Percentiles rank a stretch among this genome's conserved stretches.
These are phyloP conservation scores for Ammodytes dubius DNA, from an alignment of 2,113 vertebrate species.

Conservation along the genomic window DNA sequence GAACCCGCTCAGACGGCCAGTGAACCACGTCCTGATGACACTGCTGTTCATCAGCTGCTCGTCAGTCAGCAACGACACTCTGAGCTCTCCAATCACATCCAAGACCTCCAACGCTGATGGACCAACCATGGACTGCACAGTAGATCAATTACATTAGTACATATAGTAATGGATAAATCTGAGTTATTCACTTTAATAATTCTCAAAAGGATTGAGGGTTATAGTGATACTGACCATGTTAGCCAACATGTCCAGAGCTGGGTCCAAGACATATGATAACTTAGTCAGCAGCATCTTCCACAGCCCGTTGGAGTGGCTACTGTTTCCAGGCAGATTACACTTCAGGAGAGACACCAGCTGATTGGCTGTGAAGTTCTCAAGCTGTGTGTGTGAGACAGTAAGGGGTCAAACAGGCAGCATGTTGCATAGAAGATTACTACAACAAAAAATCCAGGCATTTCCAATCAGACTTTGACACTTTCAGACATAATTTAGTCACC, in stretches of 20 bases:
- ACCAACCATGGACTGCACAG: conserved; percentile 45
- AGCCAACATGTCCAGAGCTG: conserved; percentile 73
- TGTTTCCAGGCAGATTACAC: conserved; percentile 72
- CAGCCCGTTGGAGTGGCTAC: conserved; percentile 59
- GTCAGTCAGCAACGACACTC: conserved; percentile 60
- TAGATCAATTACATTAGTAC: not conserved
- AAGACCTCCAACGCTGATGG: conserved; percentile 58
- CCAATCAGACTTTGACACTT: not conserved
- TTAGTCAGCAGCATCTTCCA: conserved; percentile 81
- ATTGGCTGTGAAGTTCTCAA: conserved; percentile 67
- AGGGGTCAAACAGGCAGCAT: not conserved
- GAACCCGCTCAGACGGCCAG: conserved; percentile 57
- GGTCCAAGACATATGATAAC: conserved; percentile 62
- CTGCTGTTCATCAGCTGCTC: conserved; percentile 64
- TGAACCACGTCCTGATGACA: conserved; percentile 70
- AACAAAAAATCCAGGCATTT: not conserved
- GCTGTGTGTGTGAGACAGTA: conserved; percentile 43
- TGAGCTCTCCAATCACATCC: conserved; percentile 76
- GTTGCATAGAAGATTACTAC: no score
- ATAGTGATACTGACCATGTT: conserved; percentile 47
- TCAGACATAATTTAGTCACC: conserved; percentile 52
- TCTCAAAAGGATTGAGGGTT: not conserved
- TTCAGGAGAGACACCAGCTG: conserved; percentile 73
- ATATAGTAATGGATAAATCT: not conserved
- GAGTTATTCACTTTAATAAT: not conserved